phyloP scores from a whole-genome alignment of 2,888 invertebrate genomes.

The Monochamus alternatus region DNA sequence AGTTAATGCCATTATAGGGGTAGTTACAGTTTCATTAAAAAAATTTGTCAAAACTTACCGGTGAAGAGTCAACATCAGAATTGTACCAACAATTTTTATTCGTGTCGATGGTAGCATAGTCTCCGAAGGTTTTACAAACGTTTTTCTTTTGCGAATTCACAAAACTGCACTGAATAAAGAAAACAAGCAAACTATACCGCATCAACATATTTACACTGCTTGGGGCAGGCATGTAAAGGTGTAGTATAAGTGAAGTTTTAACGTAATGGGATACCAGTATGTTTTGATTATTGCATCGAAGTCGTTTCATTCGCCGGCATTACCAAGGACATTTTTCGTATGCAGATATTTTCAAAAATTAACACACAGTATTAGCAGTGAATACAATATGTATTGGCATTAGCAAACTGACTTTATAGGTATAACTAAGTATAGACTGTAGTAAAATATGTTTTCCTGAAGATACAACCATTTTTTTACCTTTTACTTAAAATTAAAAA shows the following conservation, averaged over 20 bases:
- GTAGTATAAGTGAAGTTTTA: neutral
- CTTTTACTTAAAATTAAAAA: too few species aligned
- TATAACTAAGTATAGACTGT: too few species aligned
- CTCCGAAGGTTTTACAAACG: constrained; percentile 48
- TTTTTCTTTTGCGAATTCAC: constrained; percentile 30
- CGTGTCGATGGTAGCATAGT: constrained; percentile 43
- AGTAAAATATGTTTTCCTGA: too few species aligned
- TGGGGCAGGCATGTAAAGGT: neutral
- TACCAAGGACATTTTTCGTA: constrained; percentile 26
- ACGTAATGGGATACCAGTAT: neutral
- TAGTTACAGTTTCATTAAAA: too few species aligned
- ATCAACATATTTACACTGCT: constrained; percentile 24
- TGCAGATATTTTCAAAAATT: neutral
- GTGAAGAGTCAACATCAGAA: constrained; percentile 61
- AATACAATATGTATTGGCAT: too few species aligned
- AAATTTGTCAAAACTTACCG: constrained; percentile 57
- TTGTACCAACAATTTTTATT: constrained; percentile 56
- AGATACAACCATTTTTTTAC: too few species aligned
- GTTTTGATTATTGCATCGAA: constrained; percentile 13
- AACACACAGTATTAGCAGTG: neutral
- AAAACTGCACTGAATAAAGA: constrained; percentile 5
- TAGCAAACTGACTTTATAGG: too few species aligned
- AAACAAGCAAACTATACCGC: neutral
- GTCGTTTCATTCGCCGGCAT: constrained; percentile 2
- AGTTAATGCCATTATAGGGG: too few species aligned